Evolutionary conservation across 2,113 vertebrate genomes (phyloP), one percentile per base, ranked within the genome.

Genomic region (Cynocephalus volans): DNA sequence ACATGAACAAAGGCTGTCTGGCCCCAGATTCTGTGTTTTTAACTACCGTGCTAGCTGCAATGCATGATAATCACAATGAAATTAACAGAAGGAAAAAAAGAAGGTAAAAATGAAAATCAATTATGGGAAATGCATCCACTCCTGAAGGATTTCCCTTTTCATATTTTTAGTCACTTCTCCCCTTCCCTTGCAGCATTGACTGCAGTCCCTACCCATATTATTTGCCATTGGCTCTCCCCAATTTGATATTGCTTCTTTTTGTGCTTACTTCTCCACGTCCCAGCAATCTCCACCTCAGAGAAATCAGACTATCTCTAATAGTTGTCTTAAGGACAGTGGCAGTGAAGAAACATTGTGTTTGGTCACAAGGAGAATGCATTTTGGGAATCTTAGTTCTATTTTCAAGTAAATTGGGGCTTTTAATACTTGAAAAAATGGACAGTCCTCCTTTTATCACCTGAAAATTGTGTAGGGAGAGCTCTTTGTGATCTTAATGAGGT

Each of bases 371-470:
- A 76, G 72, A 72, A 72, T 31, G 69, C 3, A 60, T 24, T 85
- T 97, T 80, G n/a, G 4, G 3, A n/a, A 77, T 72, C 70, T 64
- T n/a, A 54, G 13, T 95, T 69, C 8, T 79, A 60, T 87, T 75
- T 95, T 89, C 1, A 50, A 52, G 36, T 19, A 36, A 81, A 10
- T 79, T 72, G 31, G 31, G 31, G 23, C 12, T 36, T 89, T 1
- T 69, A 33, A 92, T 70, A 77, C 2, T 79, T 67, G 50, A n/a
- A 54, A 4, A 75, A 87, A 50, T 45, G 17, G 6, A 21, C 21
- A n/a, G 19, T 52, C 33, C 4, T 48, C 45, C 83, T 82, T 52
- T 54, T 24, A 45, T 79, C 26, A 82, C 92, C 69, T 86, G 50
- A 86, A 91, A 91, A 41, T 8, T 24, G 1, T 69, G 9, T 2